phyloP scores from a whole-genome alignment of 2,888 invertebrate genomes.

The Drosophila borborema region DNA sequence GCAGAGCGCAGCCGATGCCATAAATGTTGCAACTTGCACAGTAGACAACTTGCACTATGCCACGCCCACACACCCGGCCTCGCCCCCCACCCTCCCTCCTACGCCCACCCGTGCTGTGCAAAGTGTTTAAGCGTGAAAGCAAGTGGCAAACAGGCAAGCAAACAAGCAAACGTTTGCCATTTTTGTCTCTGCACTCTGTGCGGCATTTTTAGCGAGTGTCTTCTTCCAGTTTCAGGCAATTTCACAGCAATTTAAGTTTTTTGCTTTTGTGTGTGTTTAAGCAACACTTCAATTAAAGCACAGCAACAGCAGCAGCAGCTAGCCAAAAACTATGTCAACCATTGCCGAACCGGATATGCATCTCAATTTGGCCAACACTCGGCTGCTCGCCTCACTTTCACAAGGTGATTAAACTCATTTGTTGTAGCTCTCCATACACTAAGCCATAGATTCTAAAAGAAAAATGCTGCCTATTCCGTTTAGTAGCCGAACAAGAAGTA shows the following conservation, averaged over 20 bases:
- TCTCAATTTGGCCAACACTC: constrained; percentile 46
- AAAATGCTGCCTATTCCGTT: constrained; percentile 32
- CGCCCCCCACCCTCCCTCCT: background rate
- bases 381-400: constrained; percentile 44
- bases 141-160: constrained; percentile 48
- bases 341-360: constrained; percentile 54
- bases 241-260: constrained; percentile 77
- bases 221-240: constrained; percentile 53
- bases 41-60: constrained; percentile 30
- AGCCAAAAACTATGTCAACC: constrained; percentile 73
- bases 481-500: constrained; percentile 1
- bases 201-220: constrained; percentile 34
- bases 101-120: constrained; percentile 21
- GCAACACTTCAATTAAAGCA: too few relatives aligned
- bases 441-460: constrained; percentile 11
- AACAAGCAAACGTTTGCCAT: constrained; percentile 61
- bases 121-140: constrained; percentile 60
- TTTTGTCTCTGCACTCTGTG: constrained; percentile 38
- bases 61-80: background rate
- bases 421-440: constrained; percentile 17
- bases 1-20: constrained; percentile 65
- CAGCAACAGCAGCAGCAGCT: constrained; percentile 20
- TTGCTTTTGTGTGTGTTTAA: constrained; percentile 1
- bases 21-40: constrained; percentile 68
- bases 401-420: constrained; percentile 81